A percentile compares a stretch with the other conserved stretches of the same genome.
Evolutionary conservation across 2,888 invertebrate species (phyloP).

Genomic region (Yponomeuta cagnagella): DNA sequence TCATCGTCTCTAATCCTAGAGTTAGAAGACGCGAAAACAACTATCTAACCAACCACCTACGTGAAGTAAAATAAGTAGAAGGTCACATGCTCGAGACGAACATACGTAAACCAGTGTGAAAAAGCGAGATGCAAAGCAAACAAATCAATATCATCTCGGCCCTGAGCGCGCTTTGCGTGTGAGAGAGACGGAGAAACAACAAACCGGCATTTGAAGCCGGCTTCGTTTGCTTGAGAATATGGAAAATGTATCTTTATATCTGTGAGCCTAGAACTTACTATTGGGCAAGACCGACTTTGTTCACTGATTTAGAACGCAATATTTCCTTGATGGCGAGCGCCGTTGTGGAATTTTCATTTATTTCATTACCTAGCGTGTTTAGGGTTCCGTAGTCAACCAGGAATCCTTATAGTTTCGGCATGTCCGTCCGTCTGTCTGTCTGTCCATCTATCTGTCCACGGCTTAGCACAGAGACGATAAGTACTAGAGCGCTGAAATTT

Average conservation of each 20-base stretch:
- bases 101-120: conserved; percentile 46
- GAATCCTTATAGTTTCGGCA: too few species aligned
- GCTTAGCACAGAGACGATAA: too few species aligned
- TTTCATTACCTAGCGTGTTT: conserved; percentile 16
- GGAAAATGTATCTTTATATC: conserved; percentile 41
- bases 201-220: conserved; percentile 69
- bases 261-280: conserved; percentile 30
- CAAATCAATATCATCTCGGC: conserved; percentile 72
- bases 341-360: conserved; percentile 37
- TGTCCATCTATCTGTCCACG: too few species aligned
- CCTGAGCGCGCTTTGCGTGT: conserved; percentile 42
- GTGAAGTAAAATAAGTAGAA: conserved; percentile 65
- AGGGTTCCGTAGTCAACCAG: too few species aligned
- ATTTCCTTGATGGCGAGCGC: conserved; percentile 37
- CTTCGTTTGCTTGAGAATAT: conserved; percentile 28
- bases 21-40: conserved; percentile 70
- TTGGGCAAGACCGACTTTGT: conserved; percentile 30
- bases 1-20: conserved; percentile 50
- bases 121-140: conserved; percentile 74
- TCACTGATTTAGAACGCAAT: conserved; percentile 37
- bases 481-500: too few species aligned
- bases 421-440: too few species aligned
- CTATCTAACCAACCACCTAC: conserved; percentile 46
- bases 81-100: conserved; percentile 59
- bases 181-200: conserved; percentile 70